Base-by-base conservation (phyloP, 2,113 vertebrate genomes). In the Callithrix jacchus region DNA sequence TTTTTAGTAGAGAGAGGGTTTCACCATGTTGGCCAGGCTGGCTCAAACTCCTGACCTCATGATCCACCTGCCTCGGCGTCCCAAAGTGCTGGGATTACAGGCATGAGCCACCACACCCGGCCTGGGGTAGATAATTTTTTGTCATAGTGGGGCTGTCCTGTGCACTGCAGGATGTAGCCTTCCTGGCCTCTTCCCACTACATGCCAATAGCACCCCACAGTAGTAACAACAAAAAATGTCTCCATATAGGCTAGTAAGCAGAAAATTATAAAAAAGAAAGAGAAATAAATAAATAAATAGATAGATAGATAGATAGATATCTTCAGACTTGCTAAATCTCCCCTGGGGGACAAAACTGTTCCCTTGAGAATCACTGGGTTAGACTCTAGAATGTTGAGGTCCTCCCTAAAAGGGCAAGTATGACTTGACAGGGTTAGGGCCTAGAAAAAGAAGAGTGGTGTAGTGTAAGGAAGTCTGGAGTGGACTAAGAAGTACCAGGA, bases 361-460 rank as follows among this genome's bases (percentile, higher is more conserved):
- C 54, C 25, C 47, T 18, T 85, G 47, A 94, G 45, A 76, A 49
- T 61, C 85, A 93, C 13, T 94, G 79, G 42, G 13, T 94, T 82
- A 93, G 37, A 92, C 17, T 32, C 45, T 64, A 88, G 25, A 80
- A 66, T 49, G n/a, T 20, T 83, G 47, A 49, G 35, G 23, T 91
- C 91, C 68, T 64, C 27, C 40, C 32, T 11, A 91, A 64, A 93
- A 79, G 2, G 80, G 6, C 25, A 92, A 54, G 20, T 47, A 87
- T 91, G n/a, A 94, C 18, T 86, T 89, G 77, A 86, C 66, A 93
- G n/a, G 49, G 58, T 86, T 93, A 91, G 76, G 68, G 10, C 52
- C 49, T 90, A 94, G 77, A 47, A 95, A 93, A 90, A 77, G 35
- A n/a, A 71, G 23, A 85, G 30, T 25, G 25, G 52, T 12, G 68